A percentile compares a stretch with the other conserved stretches of the same genome.
Evolutionary conservation across 2,113 vertebrate genomes (phyloP).

Genomic region (Pithys albifrons): DNA sequence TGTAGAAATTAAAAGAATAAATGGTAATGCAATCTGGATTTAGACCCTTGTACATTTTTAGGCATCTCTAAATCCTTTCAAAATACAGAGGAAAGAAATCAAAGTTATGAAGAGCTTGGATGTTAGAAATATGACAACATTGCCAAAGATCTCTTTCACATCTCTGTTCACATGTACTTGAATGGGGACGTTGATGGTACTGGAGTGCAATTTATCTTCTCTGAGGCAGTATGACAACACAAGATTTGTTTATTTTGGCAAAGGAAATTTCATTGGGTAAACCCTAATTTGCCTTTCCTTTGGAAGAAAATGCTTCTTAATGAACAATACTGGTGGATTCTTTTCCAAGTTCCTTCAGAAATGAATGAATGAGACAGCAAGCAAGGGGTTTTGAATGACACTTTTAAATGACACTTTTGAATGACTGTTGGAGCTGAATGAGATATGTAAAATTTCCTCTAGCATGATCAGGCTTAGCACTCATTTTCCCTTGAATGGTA

Average conservation of each 20-base stretch:
- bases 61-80: not conserved
- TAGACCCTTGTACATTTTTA: not conserved
- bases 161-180: not conserved
- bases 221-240: not conserved
- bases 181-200: not conserved
- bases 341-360: not conserved
- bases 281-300: not conserved
- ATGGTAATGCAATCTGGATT: not conserved
- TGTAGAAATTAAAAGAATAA: not conserved
- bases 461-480: not conserved
- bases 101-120: not conserved
- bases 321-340: not conserved
- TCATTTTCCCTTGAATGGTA: not conserved
- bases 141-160: not conserved
- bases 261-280: not conserved
- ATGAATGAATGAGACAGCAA: not conserved
- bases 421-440: not conserved
- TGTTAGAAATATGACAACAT: not conserved
- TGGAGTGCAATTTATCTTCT: not conserved
- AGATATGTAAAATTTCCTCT: not conserved
- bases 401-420: not conserved
- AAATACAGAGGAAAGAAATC: not conserved
- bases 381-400: not conserved
- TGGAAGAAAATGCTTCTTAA: not conserved
- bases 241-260: not conserved